Percentiles rank a stretch among this genome's conserved stretches.
Evolutionary conservation across 2,113 vertebrate genomes (phyloP).

Genomic region (Eptatretus burgeri): DNA sequence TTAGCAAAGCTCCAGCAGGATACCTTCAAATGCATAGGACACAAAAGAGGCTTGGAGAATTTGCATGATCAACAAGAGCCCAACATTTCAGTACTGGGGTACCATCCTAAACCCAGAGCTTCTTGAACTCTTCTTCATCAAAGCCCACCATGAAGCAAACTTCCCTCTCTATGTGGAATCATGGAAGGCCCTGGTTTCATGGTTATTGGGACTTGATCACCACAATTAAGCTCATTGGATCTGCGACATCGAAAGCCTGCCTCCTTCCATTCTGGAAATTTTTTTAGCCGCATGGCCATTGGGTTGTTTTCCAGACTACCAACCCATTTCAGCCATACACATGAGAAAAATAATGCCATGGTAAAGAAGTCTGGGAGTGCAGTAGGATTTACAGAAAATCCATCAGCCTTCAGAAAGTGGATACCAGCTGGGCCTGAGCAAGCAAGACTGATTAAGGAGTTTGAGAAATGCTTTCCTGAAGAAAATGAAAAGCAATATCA

Average conservation of each 20-base stretch:
- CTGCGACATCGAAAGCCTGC: background rate
- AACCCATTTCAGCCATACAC: background rate
- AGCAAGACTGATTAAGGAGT: background rate
- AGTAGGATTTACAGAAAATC: slow-evolving; percentile 2
- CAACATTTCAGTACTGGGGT: slow-evolving; percentile 1
- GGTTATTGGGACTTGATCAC: background rate
- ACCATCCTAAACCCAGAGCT: slow-evolving; percentile 1
- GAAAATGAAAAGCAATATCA: slow-evolving; percentile 1
- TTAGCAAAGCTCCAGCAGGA: slow-evolving; percentile 1
- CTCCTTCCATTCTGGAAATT: background rate
- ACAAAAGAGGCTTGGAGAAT: slow-evolving; percentile 1
- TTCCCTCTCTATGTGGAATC: background rate
- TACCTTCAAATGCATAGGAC: background rate
- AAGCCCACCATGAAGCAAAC: background rate
- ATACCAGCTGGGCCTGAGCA: background rate
- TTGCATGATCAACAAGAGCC: background rate
- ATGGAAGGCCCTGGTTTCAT: background rate
- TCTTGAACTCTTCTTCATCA: background rate
- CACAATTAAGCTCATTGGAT: background rate
- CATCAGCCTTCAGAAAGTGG: background rate
- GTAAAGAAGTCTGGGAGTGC: background rate
- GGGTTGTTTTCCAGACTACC: slow-evolving; percentile 3
- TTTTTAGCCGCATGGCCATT: background rate
- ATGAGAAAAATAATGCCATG: slow-evolving; percentile 4
- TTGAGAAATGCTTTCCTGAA: background rate